Conservation (phyloP, 2,113 vertebrate genomes). For the Setophaga coronata region DNA sequence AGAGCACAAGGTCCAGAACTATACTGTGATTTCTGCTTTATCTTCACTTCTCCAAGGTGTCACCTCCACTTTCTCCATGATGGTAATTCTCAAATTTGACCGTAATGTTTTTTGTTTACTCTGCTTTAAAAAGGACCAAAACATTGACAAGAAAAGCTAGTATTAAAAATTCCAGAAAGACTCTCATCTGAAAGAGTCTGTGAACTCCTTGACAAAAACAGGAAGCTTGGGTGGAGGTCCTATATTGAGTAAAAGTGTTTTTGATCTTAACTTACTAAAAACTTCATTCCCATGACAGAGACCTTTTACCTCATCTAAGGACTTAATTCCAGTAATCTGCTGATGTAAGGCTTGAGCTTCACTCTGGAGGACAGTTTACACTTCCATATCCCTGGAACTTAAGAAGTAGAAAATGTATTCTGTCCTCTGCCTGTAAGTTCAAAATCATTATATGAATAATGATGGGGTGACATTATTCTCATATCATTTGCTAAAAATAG, state of each 20-base stretch:
- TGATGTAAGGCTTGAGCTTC: not conserved
- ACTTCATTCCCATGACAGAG: not conserved
- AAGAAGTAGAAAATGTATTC: not conserved
- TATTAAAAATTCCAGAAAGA: not conserved
- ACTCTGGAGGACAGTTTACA: not conserved
- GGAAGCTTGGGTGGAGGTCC: not conserved
- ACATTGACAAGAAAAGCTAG: not conserved
- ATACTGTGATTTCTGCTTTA: not conserved
- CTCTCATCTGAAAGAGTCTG: not conserved
- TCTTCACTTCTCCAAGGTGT: not conserved
- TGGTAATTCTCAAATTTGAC: not conserved
- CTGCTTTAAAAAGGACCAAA: not conserved
- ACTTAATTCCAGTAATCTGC: conserved; percentile 4
- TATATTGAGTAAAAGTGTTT: not conserved
- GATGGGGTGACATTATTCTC: not conserved
- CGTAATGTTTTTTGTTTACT: not conserved
- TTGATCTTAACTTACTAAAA: not conserved
- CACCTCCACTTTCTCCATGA: not conserved
- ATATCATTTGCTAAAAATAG: not conserved
- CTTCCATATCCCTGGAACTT: not conserved
- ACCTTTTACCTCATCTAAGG: not conserved
- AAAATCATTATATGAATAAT: not conserved
- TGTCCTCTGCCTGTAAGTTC: not conserved
- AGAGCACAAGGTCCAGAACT: not conserved
- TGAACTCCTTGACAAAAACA: not conserved